phyloP scores from a whole-genome alignment of 1,140 invertebrate species.

The Drosophila equinoxialis region DNA sequence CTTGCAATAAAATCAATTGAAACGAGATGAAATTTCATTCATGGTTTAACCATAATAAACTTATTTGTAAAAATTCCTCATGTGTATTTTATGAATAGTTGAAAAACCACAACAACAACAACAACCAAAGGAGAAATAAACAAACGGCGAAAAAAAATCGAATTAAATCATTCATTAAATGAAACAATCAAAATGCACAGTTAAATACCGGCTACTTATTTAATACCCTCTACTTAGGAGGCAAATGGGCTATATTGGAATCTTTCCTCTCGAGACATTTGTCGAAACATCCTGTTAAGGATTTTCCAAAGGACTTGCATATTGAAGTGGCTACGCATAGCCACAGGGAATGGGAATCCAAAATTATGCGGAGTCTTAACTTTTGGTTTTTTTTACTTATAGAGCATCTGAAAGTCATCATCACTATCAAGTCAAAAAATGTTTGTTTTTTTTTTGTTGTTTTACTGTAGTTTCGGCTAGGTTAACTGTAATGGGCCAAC shows the following conservation, averaged over 20 bases:
- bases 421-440: no score
- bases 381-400: background rate
- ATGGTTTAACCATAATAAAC: no score
- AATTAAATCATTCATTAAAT: slow-evolving; percentile 9
- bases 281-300: no score
- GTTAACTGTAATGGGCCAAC: slow-evolving; percentile 2
- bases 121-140: slow-evolving; percentile 17
- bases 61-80: background rate
- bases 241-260: background rate
- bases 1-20: background rate
- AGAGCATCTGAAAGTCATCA: background rate
- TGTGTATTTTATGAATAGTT: background rate
- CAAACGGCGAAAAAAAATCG: background rate
- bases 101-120: slow-evolving; percentile 22
- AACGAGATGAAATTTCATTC: no score
- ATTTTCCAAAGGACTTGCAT: background rate
- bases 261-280: no score
- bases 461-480: background rate
- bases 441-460: background rate
- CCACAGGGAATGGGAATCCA: background rate
- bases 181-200: slow-evolving; percentile 59
- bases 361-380: no score
- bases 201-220: slow-evolving; percentile 45
- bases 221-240: background rate
- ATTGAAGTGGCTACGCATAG: background rate